Evolutionary conservation across 2,113 vertebrate genomes (phyloP), one percentile per base, ranked within the genome.

Genomic region (Cyprinodon brontotheroides): DNA sequence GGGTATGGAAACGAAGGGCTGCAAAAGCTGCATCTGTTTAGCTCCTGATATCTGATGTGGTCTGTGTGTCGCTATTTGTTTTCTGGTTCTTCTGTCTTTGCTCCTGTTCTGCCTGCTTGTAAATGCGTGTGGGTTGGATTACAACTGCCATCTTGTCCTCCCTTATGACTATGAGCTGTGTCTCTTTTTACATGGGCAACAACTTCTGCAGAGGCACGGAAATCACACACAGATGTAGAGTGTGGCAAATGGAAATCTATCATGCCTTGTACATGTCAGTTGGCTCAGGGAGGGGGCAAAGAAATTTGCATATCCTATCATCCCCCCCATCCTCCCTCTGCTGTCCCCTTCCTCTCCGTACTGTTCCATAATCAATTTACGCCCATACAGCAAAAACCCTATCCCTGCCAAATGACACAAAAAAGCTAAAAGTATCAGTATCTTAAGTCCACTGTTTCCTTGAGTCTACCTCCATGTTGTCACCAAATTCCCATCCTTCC

Each of bases 1-100:
- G 95, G 92, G 93, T 95, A 96, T 96, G 95, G 94, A 96, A 84
- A 91, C 74, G 68, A 86, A 80, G 71, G 81, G 74, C 77, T 93
- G 91, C 85, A 93, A 90, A 90, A 91, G 94, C 64, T 60, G 65
- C 48, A 29, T 86, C 41, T 43, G 57, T 48, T 65, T 37, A 20
- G 3, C 61, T 36, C 50, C 59, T 69, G 62, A 79, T 68, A 67
- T 78, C 63, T 74, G 61, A 50, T 68, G 43, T 65, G 29, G 29
- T 65, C 45, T 41, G 50, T 47, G 29, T 65, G 67, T 81, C 53
- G 74, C 41, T 38, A 47, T 80, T 71, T 75, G 59, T 76, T 80
- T 77, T 53, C 41, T 48, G 11, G 63, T 63, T 60, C 60, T 66
- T 47, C 61, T 67, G 22, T 60, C 47, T 92, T 86, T 68, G 62